Base-by-base conservation (phyloP, 2,888 invertebrate genomes). In the Cremastobaeus sp. region DNA sequence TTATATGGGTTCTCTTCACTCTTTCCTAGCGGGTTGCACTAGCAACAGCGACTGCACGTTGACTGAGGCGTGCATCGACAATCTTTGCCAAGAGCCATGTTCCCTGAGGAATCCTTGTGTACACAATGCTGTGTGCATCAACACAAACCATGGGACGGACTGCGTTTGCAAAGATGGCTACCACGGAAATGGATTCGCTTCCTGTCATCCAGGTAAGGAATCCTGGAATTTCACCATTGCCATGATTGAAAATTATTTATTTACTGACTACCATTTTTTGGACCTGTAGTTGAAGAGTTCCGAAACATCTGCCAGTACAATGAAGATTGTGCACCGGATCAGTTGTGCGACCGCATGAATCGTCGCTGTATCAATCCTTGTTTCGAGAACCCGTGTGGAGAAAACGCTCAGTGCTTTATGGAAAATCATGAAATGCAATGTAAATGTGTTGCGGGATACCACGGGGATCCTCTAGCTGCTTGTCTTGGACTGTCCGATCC, bases 251-350 rank as follows among this genome's bases (percentile, higher is more conserved):
- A 25, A 25, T 4, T 25, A 6, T 25, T 4, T 4, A 6, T 25
- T 25, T 6, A 25, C 25, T 8, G 8, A 25, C 25, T 6, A 6
- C 25, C 5, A 25, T 25, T 25, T 25, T 25, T 25, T 4, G 5
- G 9, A 3, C 3, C 34, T 32, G 5, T 81, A 91, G 90, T 89
- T 11, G 83, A 85, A 21, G 86, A 88, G 39, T 86, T 89, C 74
- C 89, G 89, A 79, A 90, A 91, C 77, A 91, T 95, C 52, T 96
- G 96, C 85, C 96, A 96, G 86, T 95, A 95, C 88, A 96, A 96
- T 83, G 95, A 95, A 89, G 96, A 96, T 83, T 96, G 96, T 85
- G 95, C 95, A 57, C 94, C 94, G n/a, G 92, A 93, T 81, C 92
- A 94, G 81, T 89, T 95, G 15, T 96, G 96, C 85, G 96, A 96